phyloP scores from a whole-genome alignment of 2,797 vertebrate genomes.

The Enteromius thamalakanensis region DNA sequence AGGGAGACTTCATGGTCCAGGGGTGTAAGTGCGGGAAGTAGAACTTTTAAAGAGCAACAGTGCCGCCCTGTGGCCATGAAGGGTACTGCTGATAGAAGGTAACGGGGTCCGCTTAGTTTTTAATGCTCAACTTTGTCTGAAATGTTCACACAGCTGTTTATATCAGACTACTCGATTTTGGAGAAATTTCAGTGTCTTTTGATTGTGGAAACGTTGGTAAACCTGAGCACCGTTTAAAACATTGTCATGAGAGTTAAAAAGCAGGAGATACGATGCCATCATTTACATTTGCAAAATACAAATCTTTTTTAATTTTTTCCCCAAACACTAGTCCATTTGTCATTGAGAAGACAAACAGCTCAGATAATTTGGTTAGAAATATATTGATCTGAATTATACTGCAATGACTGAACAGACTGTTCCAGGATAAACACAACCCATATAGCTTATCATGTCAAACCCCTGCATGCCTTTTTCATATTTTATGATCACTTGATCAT shows the following conservation, averaged over 20 bases:
- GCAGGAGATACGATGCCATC: neutral
- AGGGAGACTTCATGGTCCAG: slow-evolving; percentile 26
- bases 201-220: neutral
- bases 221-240: neutral
- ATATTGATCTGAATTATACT: neutral
- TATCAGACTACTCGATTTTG: neutral
- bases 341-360: neutral
- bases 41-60: slow-evolving; percentile 66
- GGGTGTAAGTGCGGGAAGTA: neutral
- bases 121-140: neutral
- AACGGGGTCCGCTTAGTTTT: neutral
- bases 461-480: neutral
- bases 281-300: neutral
- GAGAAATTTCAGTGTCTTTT: neutral
- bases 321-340: neutral
- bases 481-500: neutral
- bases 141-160: neutral
- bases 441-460: neutral
- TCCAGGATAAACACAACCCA: neutral
- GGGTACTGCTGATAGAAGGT: neutral
- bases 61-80: slow-evolving; percentile 75
- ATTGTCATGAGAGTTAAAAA: neutral
- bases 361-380: neutral
- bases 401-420: neutral
- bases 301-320: neutral